Conservation (phyloP, 92 coral and sea anemone genomes). For the Siderastrea siderea region DNA sequence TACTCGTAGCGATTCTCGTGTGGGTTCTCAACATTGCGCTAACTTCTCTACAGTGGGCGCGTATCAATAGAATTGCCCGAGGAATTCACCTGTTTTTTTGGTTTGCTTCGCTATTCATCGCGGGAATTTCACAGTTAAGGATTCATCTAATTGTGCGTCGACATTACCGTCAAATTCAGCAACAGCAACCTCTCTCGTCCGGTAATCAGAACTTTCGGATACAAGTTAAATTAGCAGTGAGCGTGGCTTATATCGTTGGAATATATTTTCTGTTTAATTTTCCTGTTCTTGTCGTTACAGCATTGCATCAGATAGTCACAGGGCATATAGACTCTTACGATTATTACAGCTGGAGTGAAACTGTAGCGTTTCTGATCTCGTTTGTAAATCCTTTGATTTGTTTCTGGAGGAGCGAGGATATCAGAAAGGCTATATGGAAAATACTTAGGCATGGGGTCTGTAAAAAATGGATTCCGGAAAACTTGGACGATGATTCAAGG, state of each 20-base stretch:
- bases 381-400: slow-evolving; percentile 85
- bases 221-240: slow-evolving; percentile 73
- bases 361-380: slow-evolving; percentile 80
- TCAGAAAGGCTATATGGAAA: slow-evolving; percentile 66
- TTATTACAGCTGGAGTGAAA: slow-evolving; percentile 84
- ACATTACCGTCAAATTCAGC: slow-evolving; percentile 72
- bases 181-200: slow-evolving; percentile 29
- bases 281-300: slow-evolving; percentile 78
- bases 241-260: slow-evolving; percentile 83
- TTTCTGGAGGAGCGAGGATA: slow-evolving; percentile 74
- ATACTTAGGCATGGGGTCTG: slow-evolving; percentile 39
- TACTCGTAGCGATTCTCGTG: slow-evolving; percentile 46
- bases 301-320: slow-evolving; percentile 72
- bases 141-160: not conserved
- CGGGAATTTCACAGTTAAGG: too few species aligned
- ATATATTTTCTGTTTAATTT: slow-evolving; percentile 74
- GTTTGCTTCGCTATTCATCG: too few species aligned
- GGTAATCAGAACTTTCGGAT: slow-evolving; percentile 45
- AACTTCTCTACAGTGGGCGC: slow-evolving; percentile 82
- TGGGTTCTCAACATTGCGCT: slow-evolving; percentile 70
- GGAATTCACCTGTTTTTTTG: too few species aligned
- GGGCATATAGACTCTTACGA: slow-evolving; percentile 65
- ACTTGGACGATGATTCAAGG: not conserved
- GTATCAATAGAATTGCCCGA: not conserved
- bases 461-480: slow-evolving; percentile 2